Evolutionary conservation across 2,113 vertebrate species (phyloP).

Genomic region (Sinocyclocheilus rhinocerous): DNA sequence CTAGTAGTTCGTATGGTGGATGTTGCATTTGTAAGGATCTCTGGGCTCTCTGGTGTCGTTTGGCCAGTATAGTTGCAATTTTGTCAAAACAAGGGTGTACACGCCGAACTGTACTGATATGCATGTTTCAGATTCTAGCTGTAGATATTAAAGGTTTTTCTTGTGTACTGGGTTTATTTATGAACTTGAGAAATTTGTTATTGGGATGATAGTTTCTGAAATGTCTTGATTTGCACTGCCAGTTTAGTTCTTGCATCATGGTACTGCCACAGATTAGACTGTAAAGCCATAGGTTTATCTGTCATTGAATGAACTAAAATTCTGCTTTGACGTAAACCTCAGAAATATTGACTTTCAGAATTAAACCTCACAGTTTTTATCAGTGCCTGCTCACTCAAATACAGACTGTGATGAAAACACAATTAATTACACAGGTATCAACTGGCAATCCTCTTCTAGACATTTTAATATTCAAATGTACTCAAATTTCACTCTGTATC

Average conservation of each 20-base stretch:
- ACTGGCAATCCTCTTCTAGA: constrained; percentile 57
- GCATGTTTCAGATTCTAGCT: constrained; percentile 57
- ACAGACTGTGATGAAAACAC: constrained; percentile 50
- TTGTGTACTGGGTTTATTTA: constrained; percentile 43
- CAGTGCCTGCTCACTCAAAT: constrained; percentile 42
- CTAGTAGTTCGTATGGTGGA: constrained; percentile 7
- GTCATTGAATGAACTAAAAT: not conserved
- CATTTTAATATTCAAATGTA: constrained; percentile 40
- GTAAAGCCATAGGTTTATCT: constrained; percentile 3
- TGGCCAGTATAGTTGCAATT: constrained; percentile 47
- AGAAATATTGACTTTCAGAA: not conserved
- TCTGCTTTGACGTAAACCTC: not conserved
- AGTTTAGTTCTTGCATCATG: constrained; percentile 31
- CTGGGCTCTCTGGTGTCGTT: constrained; percentile 48
- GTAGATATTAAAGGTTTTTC: constrained; percentile 52
- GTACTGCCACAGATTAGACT: constrained; percentile 30
- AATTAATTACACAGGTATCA: not conserved
- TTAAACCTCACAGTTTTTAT: constrained; percentile 6
- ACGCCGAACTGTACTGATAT: constrained; percentile 45
- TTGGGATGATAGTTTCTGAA: constrained; percentile 42
- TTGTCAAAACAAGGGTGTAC: constrained; percentile 48
- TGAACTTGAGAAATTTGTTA: constrained; percentile 34
- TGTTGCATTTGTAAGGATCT: constrained; percentile 46
- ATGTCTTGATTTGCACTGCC: constrained; percentile 56
- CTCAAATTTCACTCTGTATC: constrained; percentile 24